Conservation (phyloP, 1,140 invertebrate genomes). For the Euwallacea fornicatus region DNA sequence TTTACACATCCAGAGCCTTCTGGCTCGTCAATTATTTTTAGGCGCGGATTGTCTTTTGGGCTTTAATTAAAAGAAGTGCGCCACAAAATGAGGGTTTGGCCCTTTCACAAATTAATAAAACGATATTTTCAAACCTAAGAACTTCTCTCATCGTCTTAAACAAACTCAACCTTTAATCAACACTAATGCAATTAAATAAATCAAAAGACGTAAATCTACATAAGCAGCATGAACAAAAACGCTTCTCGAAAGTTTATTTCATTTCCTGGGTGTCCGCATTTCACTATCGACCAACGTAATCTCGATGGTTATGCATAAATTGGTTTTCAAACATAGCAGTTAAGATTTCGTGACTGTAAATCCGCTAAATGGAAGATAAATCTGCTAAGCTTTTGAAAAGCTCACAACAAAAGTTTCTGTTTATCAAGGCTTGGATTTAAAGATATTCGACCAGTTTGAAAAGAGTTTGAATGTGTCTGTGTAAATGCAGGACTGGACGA, state of each 20-base stretch:
- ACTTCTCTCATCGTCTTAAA: too few species aligned
- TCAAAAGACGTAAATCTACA: conserved; percentile 24
- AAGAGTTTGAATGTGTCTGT: neutral
- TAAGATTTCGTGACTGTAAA: conserved; percentile 15
- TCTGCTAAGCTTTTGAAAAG: conserved; percentile 1
- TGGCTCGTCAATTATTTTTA: neutral
- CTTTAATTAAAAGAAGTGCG: too few species aligned
- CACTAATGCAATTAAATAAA: neutral
- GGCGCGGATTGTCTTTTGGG: neutral
- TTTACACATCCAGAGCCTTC: too few species aligned
- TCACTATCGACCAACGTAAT: neutral
- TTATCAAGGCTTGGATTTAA: conserved; percentile 4
- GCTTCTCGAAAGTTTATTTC: too few species aligned
- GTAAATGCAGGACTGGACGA: too few species aligned
- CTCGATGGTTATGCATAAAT: conserved; percentile 4
- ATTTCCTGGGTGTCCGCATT: too few species aligned
- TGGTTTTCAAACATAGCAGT: neutral
- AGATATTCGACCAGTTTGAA: conserved; percentile 1
- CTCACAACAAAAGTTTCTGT: conserved; percentile 9
- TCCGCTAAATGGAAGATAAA: conserved; percentile 11
- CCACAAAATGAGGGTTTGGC: too few species aligned
- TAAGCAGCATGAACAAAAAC: neutral
- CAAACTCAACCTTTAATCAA: too few species aligned
- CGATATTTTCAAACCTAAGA: too few species aligned
- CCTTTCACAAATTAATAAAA: too few species aligned